Percentiles rank a stretch among this genome's conserved stretches.
phyloP scores from a whole-genome alignment of 2,797 vertebrate species.

The Lagocephalus sceleratus region DNA sequence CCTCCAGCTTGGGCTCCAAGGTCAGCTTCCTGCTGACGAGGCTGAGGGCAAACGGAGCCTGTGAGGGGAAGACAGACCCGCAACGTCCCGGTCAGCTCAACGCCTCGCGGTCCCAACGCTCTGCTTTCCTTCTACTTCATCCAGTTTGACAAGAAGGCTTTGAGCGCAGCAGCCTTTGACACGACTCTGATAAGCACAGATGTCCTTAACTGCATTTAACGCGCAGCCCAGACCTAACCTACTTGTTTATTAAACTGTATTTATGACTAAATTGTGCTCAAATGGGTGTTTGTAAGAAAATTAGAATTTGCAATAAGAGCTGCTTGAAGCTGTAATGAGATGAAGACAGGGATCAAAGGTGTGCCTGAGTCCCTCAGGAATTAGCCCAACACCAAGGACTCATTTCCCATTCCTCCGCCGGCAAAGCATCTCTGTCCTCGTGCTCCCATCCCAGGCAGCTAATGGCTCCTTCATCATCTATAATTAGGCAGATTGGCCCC shows the following conservation, averaged over 20 bases:
- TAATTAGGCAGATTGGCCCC: slow-evolving; percentile 77
- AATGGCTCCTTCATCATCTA: slow-evolving; percentile 72
- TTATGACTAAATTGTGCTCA: background rate
- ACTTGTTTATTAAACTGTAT: too few species aligned
- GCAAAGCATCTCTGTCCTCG: slow-evolving; percentile 24
- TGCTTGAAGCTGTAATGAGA: slow-evolving; percentile 1
- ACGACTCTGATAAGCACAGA: too few species aligned
- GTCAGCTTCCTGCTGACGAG: slow-evolving; percentile 88
- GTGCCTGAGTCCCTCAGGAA: slow-evolving; percentile 35
- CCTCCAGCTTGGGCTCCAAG: slow-evolving; percentile 81
- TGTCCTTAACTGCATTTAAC: too few species aligned
- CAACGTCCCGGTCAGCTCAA: too few species aligned
- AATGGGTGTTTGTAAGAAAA: background rate
- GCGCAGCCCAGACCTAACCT: too few species aligned
- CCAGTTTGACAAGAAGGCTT: too few species aligned
- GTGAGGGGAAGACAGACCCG: slow-evolving; percentile 30
- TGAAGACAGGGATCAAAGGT: slow-evolving; percentile 4
- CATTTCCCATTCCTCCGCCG: slow-evolving; percentile 30
- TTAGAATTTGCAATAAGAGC: background rate
- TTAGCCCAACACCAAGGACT: slow-evolving; percentile 7
- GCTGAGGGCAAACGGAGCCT: slow-evolving; percentile 83
- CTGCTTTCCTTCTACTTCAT: too few species aligned
- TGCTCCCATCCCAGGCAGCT: slow-evolving; percentile 53
- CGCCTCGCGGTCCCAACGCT: too few species aligned
- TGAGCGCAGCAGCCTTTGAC: too few species aligned